Conservation (phyloP, 1,140 invertebrate genomes). For the Chrysopa pallens region DNA sequence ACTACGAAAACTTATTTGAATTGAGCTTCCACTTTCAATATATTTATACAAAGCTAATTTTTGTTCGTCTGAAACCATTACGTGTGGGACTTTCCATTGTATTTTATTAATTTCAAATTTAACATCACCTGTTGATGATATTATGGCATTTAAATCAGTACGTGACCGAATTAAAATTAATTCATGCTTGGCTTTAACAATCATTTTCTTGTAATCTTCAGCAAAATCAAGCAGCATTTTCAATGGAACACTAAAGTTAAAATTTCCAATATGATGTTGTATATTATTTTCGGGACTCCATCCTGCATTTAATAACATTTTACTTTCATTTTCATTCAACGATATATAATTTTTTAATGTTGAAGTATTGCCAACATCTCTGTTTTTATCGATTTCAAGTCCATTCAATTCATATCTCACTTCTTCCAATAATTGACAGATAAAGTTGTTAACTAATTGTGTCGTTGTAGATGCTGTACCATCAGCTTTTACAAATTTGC, state of each 20-base stretch:
- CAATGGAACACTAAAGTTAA: too few species aligned
- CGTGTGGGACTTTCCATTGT: too few species aligned
- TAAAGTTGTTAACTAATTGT: conserved; percentile 2
- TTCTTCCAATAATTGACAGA: conserved; percentile 14
- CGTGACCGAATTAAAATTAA: conserved; percentile 8
- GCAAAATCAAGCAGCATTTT: conserved; percentile 11
- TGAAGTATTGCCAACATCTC: conserved; percentile 11
- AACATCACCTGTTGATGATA: too few species aligned
- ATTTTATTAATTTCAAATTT: too few species aligned
- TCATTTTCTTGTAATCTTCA: conserved; percentile 11
- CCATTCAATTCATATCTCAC: conserved; percentile 14
- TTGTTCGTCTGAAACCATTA: too few species aligned
- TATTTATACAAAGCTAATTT: too few species aligned
- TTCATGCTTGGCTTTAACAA: conserved; percentile 11
- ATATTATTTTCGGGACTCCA: conserved; percentile 6
- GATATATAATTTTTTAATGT: conserved; percentile 11
- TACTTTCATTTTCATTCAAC: not conserved
- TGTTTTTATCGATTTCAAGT: conserved; percentile 13
- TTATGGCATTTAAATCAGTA: not conserved
- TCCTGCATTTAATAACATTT: conserved; percentile 5
- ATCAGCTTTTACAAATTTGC: too few species aligned
- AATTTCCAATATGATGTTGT: too few species aligned
- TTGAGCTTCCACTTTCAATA: too few species aligned
- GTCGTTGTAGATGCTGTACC: too few species aligned
- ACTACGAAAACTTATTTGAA: too few species aligned